These are phyloP conservation scores for Rhinolophus sinicus DNA, from an alignment of 2,113 vertebrate species.

Conservation along the genomic window DNA sequence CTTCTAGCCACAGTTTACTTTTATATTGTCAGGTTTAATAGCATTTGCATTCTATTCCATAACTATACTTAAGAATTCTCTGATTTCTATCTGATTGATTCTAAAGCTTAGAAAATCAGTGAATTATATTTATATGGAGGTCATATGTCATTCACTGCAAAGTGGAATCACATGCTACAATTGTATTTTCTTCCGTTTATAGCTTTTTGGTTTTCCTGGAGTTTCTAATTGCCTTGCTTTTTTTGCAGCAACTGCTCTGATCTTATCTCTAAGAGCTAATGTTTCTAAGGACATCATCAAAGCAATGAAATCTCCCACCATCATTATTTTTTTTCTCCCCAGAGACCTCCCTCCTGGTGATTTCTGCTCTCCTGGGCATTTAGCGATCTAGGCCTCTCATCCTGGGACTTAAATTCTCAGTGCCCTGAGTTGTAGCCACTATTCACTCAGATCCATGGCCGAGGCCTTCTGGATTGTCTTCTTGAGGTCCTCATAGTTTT, in stretches of 20 bases:
- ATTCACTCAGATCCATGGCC: too few relatives aligned
- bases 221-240: slow-evolving; percentile 2
- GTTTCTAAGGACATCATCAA: not conserved
- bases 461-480: not conserved
- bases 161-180: accelerated
- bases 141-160: not conserved
- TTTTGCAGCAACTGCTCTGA: not conserved
- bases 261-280: not conserved
- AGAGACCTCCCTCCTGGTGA: not conserved
- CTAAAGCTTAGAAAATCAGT: not conserved
- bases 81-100: not conserved
- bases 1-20: not conserved
- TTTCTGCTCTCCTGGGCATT: not conserved
- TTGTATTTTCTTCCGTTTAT: not conserved
- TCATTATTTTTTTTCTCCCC: not conserved
- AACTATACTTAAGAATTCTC: not conserved
- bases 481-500: not conserved
- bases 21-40: not conserved
- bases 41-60: not conserved
- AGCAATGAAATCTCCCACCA: not conserved
- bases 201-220: slow-evolving; percentile 8
- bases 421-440: too few relatives aligned
- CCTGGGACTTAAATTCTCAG: too few relatives aligned
- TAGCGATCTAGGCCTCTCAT: not conserved
- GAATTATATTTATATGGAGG: not conserved